Base-by-base conservation (phyloP, 64 coral and sea anemone species). In the Trachythela sp. region DNA sequence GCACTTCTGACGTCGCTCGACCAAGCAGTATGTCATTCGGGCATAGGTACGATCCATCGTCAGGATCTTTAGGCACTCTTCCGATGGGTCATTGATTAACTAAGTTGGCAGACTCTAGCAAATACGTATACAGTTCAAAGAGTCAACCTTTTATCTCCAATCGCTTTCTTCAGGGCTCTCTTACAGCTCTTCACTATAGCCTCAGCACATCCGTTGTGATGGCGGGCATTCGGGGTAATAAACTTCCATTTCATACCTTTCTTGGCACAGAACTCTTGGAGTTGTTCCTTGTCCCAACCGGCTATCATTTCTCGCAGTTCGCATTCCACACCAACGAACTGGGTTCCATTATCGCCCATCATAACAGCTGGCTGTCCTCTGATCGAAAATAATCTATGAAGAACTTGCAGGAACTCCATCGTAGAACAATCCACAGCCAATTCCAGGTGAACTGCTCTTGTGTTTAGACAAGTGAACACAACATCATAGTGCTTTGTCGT, bases 361-460 rank as follows among this genome's bases (percentile, higher is more conserved):
- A 91, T 38, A 35, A 91, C 0, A 0, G 89, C 54, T 29, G 89
- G 89, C 9, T 64, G 30, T 50, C 80, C 89, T 30, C 89, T 49
- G 36, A 91, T 91, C 29, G 89, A 60, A 31, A 91, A 91, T 39
- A 91, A 85, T 42, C 83, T 85, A 42, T 34, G 18, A 22, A 91
- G 40, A 77, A 85, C 89, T 85, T 91, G 89, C 83, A 91, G 35
- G 59, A 85, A 91, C 41, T 91, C 89, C 89, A 85, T 91, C 14
- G 89, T 91, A 20, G 83, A 85, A 48, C 80, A 42, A 33, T 2
- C 83, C 7, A 70, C 88, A 35, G 67, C 87, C 0, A 88, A 75
- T 30, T 77, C 67, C 13, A 88, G 49, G 83, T 90, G 89, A 40
- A 90, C 89, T 5, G 89, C 89, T 85, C 89, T 14, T 20, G 77